Base-by-base conservation (phyloP, 2,113 vertebrate species). In the Lasiurus borealis region DNA sequence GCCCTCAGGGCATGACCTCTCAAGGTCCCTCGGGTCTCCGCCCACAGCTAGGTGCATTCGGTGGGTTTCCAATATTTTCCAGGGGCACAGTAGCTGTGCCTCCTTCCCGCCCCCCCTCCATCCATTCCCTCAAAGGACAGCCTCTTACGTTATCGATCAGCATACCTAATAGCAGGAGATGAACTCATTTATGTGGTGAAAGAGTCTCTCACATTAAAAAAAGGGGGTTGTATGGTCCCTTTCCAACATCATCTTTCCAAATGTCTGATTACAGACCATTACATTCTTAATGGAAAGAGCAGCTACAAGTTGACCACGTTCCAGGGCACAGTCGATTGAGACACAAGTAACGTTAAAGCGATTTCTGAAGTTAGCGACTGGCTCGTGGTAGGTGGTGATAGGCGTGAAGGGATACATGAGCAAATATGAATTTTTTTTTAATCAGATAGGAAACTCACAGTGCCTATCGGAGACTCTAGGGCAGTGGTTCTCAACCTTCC, bases 171-270 rank as follows among this genome's bases (percentile, higher is more conserved):
- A 23, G 23, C 4, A 68, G 21, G 76, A 76, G 5, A 21, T 62
- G n/a, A n/a, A 77, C 57, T 10, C 6, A 27, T 46, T 19, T 66
- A 64, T 68, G n/a, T 16, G 62, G 44, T 8, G 9, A 92, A 92
- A 95, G 36, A 66, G 76, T 59, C 86, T 34, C 7, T 86, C 57
- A 62, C 34, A 6, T 52, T 83, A 75, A 27, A 95, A 91, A 59
- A 1, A 40, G 40, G 50, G 7, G 31, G 18, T 62, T 11, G 2
- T 13, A 2, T 14, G 19, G 27, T 78, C 40, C 8, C 23, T 76
- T 80, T 66, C 36, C 13, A 75, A 76, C 18, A 36, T 80, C 59
- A 62, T n/a, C 36, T 66, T 84, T 40, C 72, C 85, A 71, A 83
- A 89, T 25, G 64, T 54, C 44, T 64, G 57, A 27, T 83, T 59